Evolutionary conservation across 1,140 invertebrate genomes (phyloP).

Genomic region (Camponotus pennsylvanicus): DNA sequence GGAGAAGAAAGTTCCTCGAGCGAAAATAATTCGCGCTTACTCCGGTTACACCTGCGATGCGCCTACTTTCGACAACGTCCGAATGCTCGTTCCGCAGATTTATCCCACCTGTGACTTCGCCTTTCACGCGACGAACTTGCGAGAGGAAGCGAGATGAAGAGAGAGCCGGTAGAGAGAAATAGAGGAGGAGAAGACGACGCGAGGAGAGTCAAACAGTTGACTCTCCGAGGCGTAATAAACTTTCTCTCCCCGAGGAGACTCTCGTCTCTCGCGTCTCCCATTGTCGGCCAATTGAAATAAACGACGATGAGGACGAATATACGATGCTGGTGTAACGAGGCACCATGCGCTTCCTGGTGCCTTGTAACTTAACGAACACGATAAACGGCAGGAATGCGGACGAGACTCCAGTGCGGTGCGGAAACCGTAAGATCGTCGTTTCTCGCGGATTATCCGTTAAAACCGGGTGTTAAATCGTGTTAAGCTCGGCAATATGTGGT

Average conservation of each 20-base stretch:
- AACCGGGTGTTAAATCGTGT: slow-evolving; percentile 72
- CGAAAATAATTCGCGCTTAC: slow-evolving; percentile 44
- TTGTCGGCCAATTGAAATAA: slow-evolving; percentile 71
- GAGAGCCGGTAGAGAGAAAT: not conserved
- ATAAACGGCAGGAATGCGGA: slow-evolving; percentile 76
- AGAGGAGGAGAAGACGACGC: slow-evolving; percentile 19
- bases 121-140: slow-evolving; percentile 60
- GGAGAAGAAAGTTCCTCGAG: slow-evolving; percentile 43
- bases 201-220: slow-evolving; percentile 54
- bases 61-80: slow-evolving; percentile 59
- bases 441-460: slow-evolving; percentile 63
- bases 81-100: slow-evolving; percentile 54
- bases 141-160: slow-evolving; percentile 14
- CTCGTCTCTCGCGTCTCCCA: slow-evolving; percentile 40
- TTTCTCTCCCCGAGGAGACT: slow-evolving; percentile 64
- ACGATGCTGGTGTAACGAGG: slow-evolving; percentile 67
- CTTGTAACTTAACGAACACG: slow-evolving; percentile 67
- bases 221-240: slow-evolving; percentile 70
- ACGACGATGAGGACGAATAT: slow-evolving; percentile 69
- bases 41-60: slow-evolving; percentile 66
- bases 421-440: slow-evolving; percentile 19
- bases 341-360: slow-evolving; percentile 67
- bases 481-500: slow-evolving; percentile 49
- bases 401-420: slow-evolving; percentile 34
- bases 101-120: slow-evolving; percentile 69